phyloP scores from a whole-genome alignment of 2,888 invertebrate genomes.

The Melieria omissa region DNA sequence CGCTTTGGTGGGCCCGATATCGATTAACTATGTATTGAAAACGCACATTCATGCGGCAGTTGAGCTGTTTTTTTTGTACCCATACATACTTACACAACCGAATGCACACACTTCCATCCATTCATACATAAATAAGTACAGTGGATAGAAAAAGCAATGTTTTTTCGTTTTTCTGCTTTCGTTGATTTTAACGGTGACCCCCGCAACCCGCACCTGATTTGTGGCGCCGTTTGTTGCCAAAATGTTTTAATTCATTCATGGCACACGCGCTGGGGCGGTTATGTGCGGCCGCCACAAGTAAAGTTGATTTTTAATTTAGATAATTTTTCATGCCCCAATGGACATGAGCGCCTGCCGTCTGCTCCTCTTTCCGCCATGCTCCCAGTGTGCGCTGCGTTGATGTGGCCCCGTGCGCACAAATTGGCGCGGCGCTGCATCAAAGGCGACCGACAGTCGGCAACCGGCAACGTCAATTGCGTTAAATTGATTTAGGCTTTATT shows the following conservation, averaged over 20 bases:
- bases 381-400: not conserved
- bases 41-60: no score
- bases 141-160: not conserved
- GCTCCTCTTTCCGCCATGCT: not conserved
- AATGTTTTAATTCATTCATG: no score
- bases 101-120: not conserved
- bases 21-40: no score
- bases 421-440: constrained; percentile 6
- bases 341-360: not conserved
- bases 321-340: constrained; percentile 34
- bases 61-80: not conserved
- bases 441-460: not conserved
- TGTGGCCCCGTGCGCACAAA: constrained; percentile 6
- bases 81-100: not conserved
- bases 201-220: no score
- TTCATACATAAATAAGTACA: not conserved
- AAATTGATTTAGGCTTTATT: constrained; percentile 42
- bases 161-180: not conserved
- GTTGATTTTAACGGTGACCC: no score
- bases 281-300: constrained; percentile 25
- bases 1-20: no score
- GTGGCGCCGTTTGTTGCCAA: no score
- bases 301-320: constrained; percentile 42
- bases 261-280: no score
- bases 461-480: constrained; percentile 26